Evolutionary conservation across 2,888 invertebrate species (phyloP), one percentile per base, ranked within the genome.

Genomic region (Ceraclea dissimilis): DNA sequence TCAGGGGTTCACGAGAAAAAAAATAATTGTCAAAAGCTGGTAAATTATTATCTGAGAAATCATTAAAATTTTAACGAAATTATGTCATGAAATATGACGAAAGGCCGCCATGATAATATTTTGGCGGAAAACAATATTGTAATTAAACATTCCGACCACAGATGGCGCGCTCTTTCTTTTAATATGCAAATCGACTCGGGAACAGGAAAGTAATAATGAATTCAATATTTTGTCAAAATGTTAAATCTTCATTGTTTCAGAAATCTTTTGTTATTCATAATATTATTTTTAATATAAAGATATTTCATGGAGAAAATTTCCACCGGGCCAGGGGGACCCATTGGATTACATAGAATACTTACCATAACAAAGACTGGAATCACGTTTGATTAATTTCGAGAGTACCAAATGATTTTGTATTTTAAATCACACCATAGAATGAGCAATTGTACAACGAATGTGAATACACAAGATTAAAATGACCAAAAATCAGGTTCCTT

Each of bases 191-290:
- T 57, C 49, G 52, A 54, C 56, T 26, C 54, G 44, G 47, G 20
- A 22, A 26, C n/a, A 50, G 46, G 47, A 20, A 34, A 26, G 39
- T 52, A 51, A 57, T 57, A 57, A 60, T 59, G 61, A 61, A 59
- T 61, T 57, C 61, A 61, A 61, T 61, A 61, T 61, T 61, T 61
- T 61, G 61, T 58, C 61, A 61, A 58, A 59, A 61, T 59, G 39
- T 61, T 59, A 56, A 59, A 55, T 54, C 49, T 46, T 19, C 39
- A 39, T 39, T 39, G 39, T 39, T 16, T 39, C 39, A 39, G 13
- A 39, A 39, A 39, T 39, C 39, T 39, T 39, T 39, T 39, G 39
- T 39, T 16, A 39, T 39, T 39, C 39, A 13, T 39, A 8, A 39
- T 39, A 39, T 39, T 39, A 26, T 26, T 39, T 39, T 39, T 39